A percentile compares a stretch with the other conserved stretches of the same genome.
phyloP scores from a whole-genome alignment of 1,140 invertebrate species.

The Holotrichia oblita region DNA sequence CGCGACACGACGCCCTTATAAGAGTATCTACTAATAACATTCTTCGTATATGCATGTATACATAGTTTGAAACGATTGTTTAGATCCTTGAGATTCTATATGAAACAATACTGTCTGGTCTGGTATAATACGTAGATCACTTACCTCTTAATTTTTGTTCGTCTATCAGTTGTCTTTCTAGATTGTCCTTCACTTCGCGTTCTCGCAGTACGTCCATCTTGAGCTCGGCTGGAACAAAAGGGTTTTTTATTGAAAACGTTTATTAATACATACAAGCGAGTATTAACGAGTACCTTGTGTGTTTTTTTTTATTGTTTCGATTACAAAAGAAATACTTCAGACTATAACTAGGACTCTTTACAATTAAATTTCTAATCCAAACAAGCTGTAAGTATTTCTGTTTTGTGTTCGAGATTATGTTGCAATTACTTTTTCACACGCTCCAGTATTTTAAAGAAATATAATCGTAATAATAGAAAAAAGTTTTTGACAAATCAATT shows the following conservation, averaged over 20 bases:
- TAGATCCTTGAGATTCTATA: conserved; percentile 14
- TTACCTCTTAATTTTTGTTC: conserved; percentile 94
- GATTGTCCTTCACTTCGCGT: conserved; percentile 89
- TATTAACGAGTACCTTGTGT: conserved; percentile 1
- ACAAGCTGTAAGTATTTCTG: background rate
- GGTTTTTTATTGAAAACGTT: conserved; percentile 12
- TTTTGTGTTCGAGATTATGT: background rate
- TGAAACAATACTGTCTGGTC: conserved; percentile 7
- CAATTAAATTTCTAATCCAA: background rate
- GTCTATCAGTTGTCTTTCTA: conserved; percentile 91
- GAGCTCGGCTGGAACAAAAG: conserved; percentile 82
- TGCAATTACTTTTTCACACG: background rate
- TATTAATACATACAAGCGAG: background rate
- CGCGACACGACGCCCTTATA: no score
- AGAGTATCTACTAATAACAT: no score
- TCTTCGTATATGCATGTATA: background rate
- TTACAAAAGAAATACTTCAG: conserved; percentile 21
- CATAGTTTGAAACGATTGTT: background rate
- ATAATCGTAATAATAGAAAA: background rate
- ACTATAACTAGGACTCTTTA: background rate
- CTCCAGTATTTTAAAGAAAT: background rate
- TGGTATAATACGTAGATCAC: conserved; percentile 53
- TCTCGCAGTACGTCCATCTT: conserved; percentile 95
- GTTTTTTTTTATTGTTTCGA: background rate
- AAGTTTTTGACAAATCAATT: background rate